A percentile compares a stretch with the other conserved stretches of the same genome.
These are phyloP conservation scores for Drosophila acutilabella DNA, from an alignment of 2,888 invertebrate species.

Conservation along the genomic window DNA sequence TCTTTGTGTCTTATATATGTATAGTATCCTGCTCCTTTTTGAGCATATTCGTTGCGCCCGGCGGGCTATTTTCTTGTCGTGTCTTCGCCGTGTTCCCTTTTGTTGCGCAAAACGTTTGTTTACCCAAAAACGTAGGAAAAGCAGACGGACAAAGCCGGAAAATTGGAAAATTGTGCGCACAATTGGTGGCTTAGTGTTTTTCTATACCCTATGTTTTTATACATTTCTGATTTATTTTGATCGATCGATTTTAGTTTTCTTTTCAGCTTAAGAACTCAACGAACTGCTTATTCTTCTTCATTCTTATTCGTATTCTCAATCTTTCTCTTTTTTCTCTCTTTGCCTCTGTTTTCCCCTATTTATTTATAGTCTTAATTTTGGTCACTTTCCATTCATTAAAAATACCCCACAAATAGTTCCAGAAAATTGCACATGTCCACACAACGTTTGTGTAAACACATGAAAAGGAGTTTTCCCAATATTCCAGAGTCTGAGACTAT, in stretches of 20 bases:
- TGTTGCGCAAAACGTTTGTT: constrained; percentile 78
- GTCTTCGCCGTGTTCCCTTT: constrained; percentile 55
- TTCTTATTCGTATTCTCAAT: constrained; percentile 7
- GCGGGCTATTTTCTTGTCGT: constrained; percentile 56
- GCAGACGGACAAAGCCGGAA: constrained; percentile 53
- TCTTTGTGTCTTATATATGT: constrained; percentile 33
- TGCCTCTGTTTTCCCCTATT: constrained; percentile 37
- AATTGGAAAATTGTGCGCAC: constrained; percentile 74
- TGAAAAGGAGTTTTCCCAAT: constrained; percentile 38
- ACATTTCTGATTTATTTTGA: constrained; percentile 77
- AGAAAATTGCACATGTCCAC: constrained; percentile 74
- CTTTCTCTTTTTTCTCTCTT: constrained; percentile 4
- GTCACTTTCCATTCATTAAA: constrained; percentile 63
- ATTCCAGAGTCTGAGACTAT: constrained; percentile 11
- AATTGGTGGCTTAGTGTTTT: constrained; percentile 70
- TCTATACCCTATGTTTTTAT: constrained; percentile 54
- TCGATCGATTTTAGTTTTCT: constrained; percentile 68
- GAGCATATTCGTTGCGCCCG: constrained; percentile 49
- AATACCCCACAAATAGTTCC: constrained; percentile 75
- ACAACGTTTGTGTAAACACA: constrained; percentile 53
- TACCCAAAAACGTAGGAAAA: constrained; percentile 63
- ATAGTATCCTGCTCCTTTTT: constrained; percentile 34
- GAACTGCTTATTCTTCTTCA: neutral
- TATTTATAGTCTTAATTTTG: constrained; percentile 69
- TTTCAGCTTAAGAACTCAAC: constrained; percentile 56